Evolutionary conservation across 1,140 invertebrate species (phyloP), one percentile per base, ranked within the genome.

Genomic region (Arion vulgaris): DNA sequence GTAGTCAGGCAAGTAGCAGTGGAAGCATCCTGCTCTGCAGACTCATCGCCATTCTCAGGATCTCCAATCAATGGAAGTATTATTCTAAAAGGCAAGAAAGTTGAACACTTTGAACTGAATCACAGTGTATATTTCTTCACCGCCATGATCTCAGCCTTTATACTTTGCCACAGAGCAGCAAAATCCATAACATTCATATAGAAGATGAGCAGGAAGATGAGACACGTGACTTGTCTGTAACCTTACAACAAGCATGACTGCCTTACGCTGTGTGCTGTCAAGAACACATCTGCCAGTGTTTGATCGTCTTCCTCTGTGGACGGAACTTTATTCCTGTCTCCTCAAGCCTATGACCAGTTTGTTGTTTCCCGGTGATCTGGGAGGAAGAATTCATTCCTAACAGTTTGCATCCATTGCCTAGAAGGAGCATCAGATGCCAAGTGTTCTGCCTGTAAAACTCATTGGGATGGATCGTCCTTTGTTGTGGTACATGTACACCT

Each of bases 171-270:
- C 95, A 95, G 91, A 96, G 97, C 91, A 98, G 98, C 94, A 95
- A 98, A 91, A 99, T 99, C 94, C 98, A 92, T 84, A 90, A 92
- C 85, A 92, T 93, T 51, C 92, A 92, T 96, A 98, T 99, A 94
- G 98, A 99, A 93, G 98, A 99, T 91, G 98, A 99, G 90, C 97
- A 98, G 91, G 97, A 98, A 85, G 99, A 98, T 93, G 98, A 99
- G 98, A 99, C 87, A 99, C 97, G 34, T 94, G 91, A 4, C 87
- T 92, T 0, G 85, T 92, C 36, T 89, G 89, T 39, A 88, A 89
- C 78, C 84, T 92, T 19, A 89, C 88, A 80, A 86, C 84, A 15
- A 88, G 90, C 75, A 86, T 89, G 78, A 87, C 88, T 4, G 82
- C 86, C 2, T 73, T 91, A 23, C 84, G 84, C 51, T 93, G 92